Conservation (phyloP, 1,140 invertebrate species). For the Leptestheria dahalacensis region DNA sequence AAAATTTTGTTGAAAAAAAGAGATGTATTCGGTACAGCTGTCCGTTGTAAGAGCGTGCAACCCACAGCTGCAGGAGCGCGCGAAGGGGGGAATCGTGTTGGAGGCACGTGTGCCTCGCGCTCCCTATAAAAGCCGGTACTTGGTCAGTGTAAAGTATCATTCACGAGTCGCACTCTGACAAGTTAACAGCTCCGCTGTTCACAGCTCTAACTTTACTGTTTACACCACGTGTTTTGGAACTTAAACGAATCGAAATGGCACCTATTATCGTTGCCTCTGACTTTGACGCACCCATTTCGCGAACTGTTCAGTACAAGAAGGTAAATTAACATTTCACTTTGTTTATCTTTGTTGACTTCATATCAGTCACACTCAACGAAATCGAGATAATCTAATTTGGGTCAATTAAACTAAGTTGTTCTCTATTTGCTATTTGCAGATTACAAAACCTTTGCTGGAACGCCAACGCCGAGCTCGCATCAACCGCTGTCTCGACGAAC, state of each 20-base stretch:
- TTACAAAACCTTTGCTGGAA: slow-evolving; percentile 91
- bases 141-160: not conserved
- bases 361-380: not conserved
- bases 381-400: too few species aligned
- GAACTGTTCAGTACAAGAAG: slow-evolving; percentile 81
- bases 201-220: too few species aligned
- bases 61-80: not conserved
- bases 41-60: not conserved
- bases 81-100: too few species aligned
- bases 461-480: slow-evolving; percentile 82
- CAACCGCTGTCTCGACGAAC: slow-evolving; percentile 80
- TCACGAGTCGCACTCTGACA: not conserved
- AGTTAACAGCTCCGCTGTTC: not conserved
- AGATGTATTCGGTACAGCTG: too few species aligned
- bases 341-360: not conserved
- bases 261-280: slow-evolving; percentile 10
- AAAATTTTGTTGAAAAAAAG: too few species aligned
- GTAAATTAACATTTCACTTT: slow-evolving; percentile 25
- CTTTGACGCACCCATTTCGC: slow-evolving; percentile 51
- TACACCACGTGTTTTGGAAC: not conserved
- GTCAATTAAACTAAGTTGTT: not conserved
- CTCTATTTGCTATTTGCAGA: slow-evolving; percentile 28
- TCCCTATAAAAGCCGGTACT: not conserved
- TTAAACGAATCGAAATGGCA: slow-evolving; percentile 8
- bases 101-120: not conserved